A percentile compares a stretch with the other conserved stretches of the same genome.
Conservation (phyloP, 2,888 invertebrate species). For the Ligdia adustata region DNA sequence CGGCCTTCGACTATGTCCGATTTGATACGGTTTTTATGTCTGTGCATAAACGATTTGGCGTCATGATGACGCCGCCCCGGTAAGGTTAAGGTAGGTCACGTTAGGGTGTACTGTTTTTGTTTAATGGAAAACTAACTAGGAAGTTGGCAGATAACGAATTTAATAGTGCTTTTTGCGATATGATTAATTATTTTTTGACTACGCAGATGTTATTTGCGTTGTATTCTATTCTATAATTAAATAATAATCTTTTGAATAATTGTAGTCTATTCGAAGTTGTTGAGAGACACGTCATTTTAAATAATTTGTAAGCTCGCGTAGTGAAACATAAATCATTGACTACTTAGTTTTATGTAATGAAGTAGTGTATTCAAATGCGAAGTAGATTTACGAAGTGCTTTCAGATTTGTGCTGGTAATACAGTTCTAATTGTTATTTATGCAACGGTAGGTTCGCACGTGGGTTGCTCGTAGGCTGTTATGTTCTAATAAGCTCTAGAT, state of each 20-base stretch:
- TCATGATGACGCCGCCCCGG: slow-evolving; percentile 57
- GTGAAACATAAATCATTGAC: slow-evolving; percentile 13
- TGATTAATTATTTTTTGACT: too few relatives aligned
- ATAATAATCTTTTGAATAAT: too few relatives aligned
- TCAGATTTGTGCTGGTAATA: slow-evolving; percentile 38
- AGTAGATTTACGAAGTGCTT: slow-evolving; percentile 39
- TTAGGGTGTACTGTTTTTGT: slow-evolving; percentile 40
- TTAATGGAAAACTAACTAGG: slow-evolving; percentile 16
- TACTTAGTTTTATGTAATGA: slow-evolving; percentile 25
- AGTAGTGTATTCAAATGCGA: slow-evolving; percentile 32
- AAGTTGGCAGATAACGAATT: slow-evolving; percentile 23
- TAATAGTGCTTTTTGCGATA: too few relatives aligned
- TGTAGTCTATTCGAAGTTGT: too few relatives aligned
- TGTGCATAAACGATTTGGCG: slow-evolving; percentile 38
- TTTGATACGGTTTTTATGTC: slow-evolving; percentile 73
- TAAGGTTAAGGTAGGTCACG: slow-evolving; percentile 65
- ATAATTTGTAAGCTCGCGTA: background rate
- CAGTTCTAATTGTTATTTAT: slow-evolving; percentile 42
- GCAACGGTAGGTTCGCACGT: slow-evolving; percentile 36
- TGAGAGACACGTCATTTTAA: too few relatives aligned
- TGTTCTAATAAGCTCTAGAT: slow-evolving; percentile 40
- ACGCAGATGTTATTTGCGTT: too few relatives aligned
- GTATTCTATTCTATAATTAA: too few relatives aligned
- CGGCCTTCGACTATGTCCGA: slow-evolving; percentile 54
- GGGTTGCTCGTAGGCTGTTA: slow-evolving; percentile 38